phyloP scores from a whole-genome alignment of 1,140 invertebrate genomes.

The Campoletis sonorensis region DNA sequence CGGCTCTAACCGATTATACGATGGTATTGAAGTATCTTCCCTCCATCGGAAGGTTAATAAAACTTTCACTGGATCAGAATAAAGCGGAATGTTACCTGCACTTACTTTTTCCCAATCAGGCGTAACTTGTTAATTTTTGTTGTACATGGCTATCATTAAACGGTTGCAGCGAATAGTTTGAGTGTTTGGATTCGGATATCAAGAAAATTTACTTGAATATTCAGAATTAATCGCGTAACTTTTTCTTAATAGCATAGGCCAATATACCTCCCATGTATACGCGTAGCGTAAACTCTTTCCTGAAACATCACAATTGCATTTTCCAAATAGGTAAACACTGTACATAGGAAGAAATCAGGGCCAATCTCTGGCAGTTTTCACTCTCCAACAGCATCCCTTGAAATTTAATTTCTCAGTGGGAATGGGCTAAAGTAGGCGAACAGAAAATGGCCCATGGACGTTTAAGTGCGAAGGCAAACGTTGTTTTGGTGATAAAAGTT shows the following conservation, averaged over 20 bases:
- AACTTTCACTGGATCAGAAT: too few species aligned
- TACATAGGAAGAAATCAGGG: not conserved
- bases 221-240: not conserved
- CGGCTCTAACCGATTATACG: too few species aligned
- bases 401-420: conserved; percentile 1
- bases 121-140: not conserved
- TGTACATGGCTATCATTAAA: conserved; percentile 1
- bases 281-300: not conserved
- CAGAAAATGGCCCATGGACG: conserved; percentile 14
- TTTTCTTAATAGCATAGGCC: not conserved
- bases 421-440: not conserved
- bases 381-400: not conserved
- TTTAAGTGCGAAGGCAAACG: not conserved
- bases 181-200: too few species aligned
- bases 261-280: not conserved
- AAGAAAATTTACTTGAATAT: too few species aligned
- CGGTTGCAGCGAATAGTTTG: too few species aligned
- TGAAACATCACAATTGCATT: conserved; percentile 10
- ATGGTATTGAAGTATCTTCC: too few species aligned
- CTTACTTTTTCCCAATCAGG: too few species aligned
- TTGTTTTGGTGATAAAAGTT: conserved; percentile 16
- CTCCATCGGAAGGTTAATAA: too few species aligned
- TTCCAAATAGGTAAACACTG: not conserved
- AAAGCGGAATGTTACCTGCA: too few species aligned
- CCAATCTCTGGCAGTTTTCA: not conserved